phyloP scores from a whole-genome alignment of 2,888 invertebrate genomes.

The Choreutis nemorana region DNA sequence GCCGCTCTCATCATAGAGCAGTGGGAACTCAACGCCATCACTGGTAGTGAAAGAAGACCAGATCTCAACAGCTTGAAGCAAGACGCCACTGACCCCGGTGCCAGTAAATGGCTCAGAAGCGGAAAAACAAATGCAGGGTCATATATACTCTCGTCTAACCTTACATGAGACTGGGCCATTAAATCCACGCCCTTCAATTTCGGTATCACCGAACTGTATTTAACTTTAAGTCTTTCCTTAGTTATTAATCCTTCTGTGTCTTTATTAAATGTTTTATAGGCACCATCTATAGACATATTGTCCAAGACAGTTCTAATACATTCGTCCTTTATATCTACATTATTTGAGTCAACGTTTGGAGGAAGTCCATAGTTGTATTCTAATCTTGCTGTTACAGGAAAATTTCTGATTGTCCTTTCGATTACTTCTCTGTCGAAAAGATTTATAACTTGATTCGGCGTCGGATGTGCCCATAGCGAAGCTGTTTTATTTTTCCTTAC shows the following conservation, averaged over 20 bases:
- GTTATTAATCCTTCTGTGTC: slow-evolving; percentile 26
- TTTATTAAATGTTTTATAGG: slow-evolving; percentile 20
- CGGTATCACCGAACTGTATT: slow-evolving; percentile 19
- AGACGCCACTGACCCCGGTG: slow-evolving; percentile 77
- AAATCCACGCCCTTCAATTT: slow-evolving; percentile 22
- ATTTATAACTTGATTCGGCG: slow-evolving; percentile 75
- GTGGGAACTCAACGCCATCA: slow-evolving; percentile 75
- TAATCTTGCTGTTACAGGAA: slow-evolving; percentile 71
- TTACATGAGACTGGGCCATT: slow-evolving; percentile 23
- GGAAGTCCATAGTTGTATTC: slow-evolving; percentile 46
- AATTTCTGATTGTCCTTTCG: slow-evolving; percentile 72
- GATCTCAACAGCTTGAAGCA: slow-evolving; percentile 74
- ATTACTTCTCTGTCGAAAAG: slow-evolving; percentile 72
- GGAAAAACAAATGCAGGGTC: slow-evolving; percentile 86
- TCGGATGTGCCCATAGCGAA: slow-evolving; percentile 75
- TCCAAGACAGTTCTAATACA: slow-evolving; percentile 20
- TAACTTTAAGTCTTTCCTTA: slow-evolving; percentile 21
- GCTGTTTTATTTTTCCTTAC: slow-evolving; percentile 62
- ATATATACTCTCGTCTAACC: slow-evolving; percentile 63
- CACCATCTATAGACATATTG: slow-evolving; percentile 23
- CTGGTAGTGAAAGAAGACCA: slow-evolving; percentile 74
- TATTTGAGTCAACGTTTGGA: slow-evolving; percentile 13
- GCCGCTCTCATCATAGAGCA: slow-evolving; percentile 73
- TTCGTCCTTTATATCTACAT: slow-evolving; percentile 11
- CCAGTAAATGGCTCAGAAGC: slow-evolving; percentile 75